Conservation (phyloP, 1,140 invertebrate genomes). For the Aleiodes sp. region DNA sequence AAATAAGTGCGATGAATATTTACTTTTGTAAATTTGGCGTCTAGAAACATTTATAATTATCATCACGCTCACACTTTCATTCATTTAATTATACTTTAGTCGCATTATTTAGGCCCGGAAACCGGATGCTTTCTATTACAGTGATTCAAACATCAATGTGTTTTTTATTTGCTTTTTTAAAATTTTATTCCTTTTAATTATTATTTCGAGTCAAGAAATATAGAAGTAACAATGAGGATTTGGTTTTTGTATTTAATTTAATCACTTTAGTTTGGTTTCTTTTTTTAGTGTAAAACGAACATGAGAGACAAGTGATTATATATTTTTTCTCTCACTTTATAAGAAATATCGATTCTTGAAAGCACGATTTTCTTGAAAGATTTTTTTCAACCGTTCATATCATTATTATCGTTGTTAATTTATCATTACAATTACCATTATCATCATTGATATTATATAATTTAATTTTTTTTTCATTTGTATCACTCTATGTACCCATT, state of each 20-base stretch:
- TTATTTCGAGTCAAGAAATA: constrained; percentile 15
- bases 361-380: constrained; percentile 9
- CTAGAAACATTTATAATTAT: constrained; percentile 10
- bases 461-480: constrained; percentile 24
- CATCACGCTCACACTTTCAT: constrained; percentile 1
- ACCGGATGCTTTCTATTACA: background rate
- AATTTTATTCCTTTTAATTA: background rate
- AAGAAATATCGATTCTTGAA: constrained; percentile 24
- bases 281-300: constrained; percentile 14
- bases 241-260: background rate
- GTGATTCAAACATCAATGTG: background rate
- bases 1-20: constrained; percentile 11
- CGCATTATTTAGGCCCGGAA: constrained; percentile 11
- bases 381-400: constrained; percentile 22
- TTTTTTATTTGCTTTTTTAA: background rate
- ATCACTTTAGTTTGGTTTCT: constrained; percentile 15
- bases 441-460: constrained; percentile 44
- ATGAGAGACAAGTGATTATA: background rate
- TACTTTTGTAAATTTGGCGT: constrained; percentile 17
- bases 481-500: constrained; percentile 30
- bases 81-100: background rate
- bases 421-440: constrained; percentile 40
- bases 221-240: constrained; percentile 4
- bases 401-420: constrained; percentile 35
- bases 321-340: constrained; percentile 11